Conservation (phyloP, 2,113 vertebrate genomes). For the Pachyramphus minor region DNA sequence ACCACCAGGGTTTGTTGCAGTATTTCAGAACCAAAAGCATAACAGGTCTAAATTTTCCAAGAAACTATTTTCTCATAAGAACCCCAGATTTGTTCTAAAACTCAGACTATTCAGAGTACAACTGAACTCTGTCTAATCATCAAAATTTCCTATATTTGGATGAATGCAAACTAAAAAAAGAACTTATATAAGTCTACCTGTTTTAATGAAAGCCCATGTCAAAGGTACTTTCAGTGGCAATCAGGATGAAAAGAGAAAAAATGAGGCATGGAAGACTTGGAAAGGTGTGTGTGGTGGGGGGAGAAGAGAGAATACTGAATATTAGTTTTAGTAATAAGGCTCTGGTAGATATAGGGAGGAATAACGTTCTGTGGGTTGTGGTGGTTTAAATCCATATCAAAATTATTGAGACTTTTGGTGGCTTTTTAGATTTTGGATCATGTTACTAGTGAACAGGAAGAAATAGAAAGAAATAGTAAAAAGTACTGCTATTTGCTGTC, state of each 20-base stretch:
- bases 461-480: neutral
- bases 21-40: neutral
- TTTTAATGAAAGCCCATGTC: neutral
- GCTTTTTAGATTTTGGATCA: neutral
- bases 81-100: neutral
- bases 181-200: neutral
- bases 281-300: neutral
- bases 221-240: neutral
- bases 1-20: neutral
- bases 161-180: neutral
- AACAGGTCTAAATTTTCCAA: neutral
- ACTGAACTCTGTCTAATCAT: neutral
- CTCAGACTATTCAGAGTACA: neutral
- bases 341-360: neutral
- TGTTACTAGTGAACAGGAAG: neutral
- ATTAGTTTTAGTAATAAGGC: neutral
- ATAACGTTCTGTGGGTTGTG: accelerated
- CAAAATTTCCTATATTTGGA: neutral
- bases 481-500: neutral
- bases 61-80: neutral
- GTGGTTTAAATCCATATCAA: neutral
- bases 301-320: neutral
- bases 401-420: neutral
- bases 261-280: neutral
- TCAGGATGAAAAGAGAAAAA: neutral